phyloP scores from a whole-genome alignment of 2,888 invertebrate species.

The Agriopis marginaria region DNA sequence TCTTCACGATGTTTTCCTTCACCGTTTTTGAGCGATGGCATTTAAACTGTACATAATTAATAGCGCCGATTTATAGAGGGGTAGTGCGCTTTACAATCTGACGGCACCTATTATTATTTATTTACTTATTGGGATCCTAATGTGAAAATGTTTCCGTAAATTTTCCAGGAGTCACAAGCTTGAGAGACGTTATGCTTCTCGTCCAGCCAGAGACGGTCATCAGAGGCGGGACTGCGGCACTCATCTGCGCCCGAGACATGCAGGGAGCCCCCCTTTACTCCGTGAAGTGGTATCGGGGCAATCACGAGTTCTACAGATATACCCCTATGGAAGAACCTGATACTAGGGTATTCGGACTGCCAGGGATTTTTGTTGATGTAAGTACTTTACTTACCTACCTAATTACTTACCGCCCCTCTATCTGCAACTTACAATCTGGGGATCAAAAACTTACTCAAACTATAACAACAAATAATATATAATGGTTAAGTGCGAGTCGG shows the following conservation, averaged over 20 bases:
- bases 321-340: slow-evolving; percentile 91
- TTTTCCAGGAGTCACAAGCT: slow-evolving; percentile 87
- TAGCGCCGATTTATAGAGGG: too few species aligned
- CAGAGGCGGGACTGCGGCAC: slow-evolving; percentile 88
- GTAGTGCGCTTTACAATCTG: too few species aligned
- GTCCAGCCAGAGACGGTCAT: slow-evolving; percentile 90
- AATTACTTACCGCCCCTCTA: too few species aligned
- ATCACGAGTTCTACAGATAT: slow-evolving; percentile 93
- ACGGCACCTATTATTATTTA: too few species aligned
- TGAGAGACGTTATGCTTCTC: slow-evolving; percentile 90
- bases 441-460: too few species aligned
- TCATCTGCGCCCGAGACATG: slow-evolving; percentile 92
- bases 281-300: slow-evolving; percentile 95
- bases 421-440: too few species aligned
- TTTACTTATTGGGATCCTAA: background rate
- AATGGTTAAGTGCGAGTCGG: too few species aligned
- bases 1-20: too few species aligned
- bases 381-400: slow-evolving; percentile 66
- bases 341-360: slow-evolving; percentile 90
- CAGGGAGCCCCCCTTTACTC: slow-evolving; percentile 92
- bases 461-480: too few species aligned
- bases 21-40: too few species aligned
- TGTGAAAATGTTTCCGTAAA: background rate
- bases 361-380: slow-evolving; percentile 93
- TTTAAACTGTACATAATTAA: too few species aligned